Percentiles rank a stretch among this genome's conserved stretches.
These are phyloP conservation scores for Ispidina lecontei DNA, from an alignment of 2,797 vertebrate genomes.

Conservation along the genomic window DNA sequence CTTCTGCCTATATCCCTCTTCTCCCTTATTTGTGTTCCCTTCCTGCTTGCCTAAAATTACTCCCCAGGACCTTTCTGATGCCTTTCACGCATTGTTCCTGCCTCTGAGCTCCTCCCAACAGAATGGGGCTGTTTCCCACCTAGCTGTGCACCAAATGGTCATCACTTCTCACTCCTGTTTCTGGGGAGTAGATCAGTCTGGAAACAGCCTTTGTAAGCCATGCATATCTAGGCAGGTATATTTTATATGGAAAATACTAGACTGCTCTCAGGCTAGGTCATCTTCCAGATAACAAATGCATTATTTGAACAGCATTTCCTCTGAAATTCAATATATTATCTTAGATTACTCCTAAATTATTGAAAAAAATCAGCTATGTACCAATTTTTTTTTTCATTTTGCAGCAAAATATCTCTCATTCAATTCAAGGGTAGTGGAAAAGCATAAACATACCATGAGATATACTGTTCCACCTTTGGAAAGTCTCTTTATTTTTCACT, in stretches of 20 bases:
- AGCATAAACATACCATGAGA: not conserved
- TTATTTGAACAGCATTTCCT: not conserved
- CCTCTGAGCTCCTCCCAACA: not conserved
- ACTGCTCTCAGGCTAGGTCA: not conserved
- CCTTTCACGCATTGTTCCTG: not conserved
- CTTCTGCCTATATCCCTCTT: not conserved
- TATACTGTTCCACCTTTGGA: not conserved
- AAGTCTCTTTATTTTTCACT: not conserved
- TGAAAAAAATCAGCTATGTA: rapidly evolving
- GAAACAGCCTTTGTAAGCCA: not conserved
- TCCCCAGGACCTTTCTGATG: not conserved
- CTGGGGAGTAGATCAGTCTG: not conserved
- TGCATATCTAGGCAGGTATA: not conserved
- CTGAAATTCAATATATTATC: not conserved
- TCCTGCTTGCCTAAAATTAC: not conserved
- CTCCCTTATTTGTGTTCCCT: not conserved
- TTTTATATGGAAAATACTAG: not conserved
- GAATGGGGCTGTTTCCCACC: not conserved
- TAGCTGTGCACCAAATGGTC: not conserved
- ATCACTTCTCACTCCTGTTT: not conserved
- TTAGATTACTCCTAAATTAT: not conserved
- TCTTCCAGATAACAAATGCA: not conserved
- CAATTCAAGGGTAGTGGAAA: not conserved
- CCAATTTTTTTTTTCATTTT: not conserved
- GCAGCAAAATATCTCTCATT: not conserved